Evolutionary conservation across 2,888 invertebrate genomes (phyloP).

Genomic region (Sinodicranocentrus sp.): DNA sequence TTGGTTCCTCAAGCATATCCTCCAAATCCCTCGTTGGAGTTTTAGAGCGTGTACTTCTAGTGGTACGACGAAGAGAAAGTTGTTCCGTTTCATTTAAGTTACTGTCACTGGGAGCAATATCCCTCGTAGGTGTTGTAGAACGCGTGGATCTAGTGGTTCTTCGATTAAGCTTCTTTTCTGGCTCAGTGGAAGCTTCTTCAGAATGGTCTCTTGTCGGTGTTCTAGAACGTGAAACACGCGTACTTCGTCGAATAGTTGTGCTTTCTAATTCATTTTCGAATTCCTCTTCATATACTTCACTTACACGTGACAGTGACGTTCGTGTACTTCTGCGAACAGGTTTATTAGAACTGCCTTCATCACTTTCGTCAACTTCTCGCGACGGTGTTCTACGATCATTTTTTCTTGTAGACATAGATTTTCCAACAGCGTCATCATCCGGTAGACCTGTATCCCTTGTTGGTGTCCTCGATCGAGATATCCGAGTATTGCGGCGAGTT

Average conservation of each 20-base stretch:
- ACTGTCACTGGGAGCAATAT: neutral
- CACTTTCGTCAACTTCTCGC: neutral
- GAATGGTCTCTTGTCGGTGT: neutral
- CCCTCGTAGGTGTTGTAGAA: constrained; percentile 36
- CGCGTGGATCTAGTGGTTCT: constrained; percentile 13
- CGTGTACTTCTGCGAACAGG: constrained; percentile 21
- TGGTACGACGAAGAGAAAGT: neutral
- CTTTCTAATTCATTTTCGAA: neutral
- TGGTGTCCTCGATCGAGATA: constrained; percentile 16
- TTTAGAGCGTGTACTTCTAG: constrained; percentile 23
- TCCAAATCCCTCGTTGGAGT: constrained; percentile 28
- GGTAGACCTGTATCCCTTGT: neutral
- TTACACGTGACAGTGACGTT: neutral
- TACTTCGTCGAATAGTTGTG: neutral
- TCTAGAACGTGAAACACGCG: constrained; percentile 2
- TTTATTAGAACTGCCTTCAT: neutral
- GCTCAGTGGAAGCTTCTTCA: neutral
- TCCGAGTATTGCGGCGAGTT: neutral
- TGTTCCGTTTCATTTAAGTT: too few relatives aligned
- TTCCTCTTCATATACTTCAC: neutral
- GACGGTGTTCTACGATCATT: neutral
- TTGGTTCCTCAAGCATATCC: neutral
- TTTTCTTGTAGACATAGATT: neutral
- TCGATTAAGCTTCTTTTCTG: neutral
- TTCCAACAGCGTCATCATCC: neutral